A percentile compares a stretch with the other conserved stretches of the same genome.
These are phyloP conservation scores for Cinclus cinclus DNA, from an alignment of 2,113 vertebrate species.

Conservation along the genomic window DNA sequence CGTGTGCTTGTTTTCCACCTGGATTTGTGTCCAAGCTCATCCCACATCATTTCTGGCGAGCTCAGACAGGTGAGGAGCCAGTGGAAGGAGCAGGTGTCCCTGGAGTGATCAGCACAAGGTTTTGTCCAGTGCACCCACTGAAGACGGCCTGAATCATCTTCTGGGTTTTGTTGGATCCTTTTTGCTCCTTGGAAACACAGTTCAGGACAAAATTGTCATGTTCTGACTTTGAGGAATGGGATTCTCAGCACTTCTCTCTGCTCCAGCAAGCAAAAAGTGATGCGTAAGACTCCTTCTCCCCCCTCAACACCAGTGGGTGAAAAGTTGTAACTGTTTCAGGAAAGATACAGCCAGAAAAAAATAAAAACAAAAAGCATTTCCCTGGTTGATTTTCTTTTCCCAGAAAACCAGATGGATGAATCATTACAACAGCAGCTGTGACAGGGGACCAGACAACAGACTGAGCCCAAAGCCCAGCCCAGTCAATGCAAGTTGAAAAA, in stretches of 20 bases:
- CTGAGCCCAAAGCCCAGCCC: slow-evolving; percentile 23
- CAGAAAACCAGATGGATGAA: slow-evolving; percentile 69
- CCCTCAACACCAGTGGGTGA: not conserved
- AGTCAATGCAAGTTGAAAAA: slow-evolving; percentile 37
- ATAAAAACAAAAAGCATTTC: not conserved
- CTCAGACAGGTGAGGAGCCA: not conserved
- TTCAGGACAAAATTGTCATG: not conserved
- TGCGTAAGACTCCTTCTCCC: not conserved
- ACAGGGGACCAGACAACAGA: slow-evolving; percentile 65
- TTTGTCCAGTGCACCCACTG: not conserved
- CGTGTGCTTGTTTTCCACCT: not conserved
- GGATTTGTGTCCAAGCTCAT: not conserved
- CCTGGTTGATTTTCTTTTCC: slow-evolving; percentile 47
- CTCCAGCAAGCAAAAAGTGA: not conserved
- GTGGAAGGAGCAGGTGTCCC: accelerated
- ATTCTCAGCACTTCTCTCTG: not conserved
- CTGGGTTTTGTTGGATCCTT: not conserved
- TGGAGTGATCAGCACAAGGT: accelerated
- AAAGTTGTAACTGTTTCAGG: not conserved
- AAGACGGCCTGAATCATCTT: not conserved
- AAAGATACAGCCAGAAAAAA: not conserved
- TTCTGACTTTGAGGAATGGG: not conserved
- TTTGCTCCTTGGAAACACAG: not conserved
- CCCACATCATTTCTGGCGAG: not conserved
- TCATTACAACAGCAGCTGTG: slow-evolving; percentile 58